A percentile compares a stretch with the other conserved stretches of the same genome.
Evolutionary conservation across 2,797 vertebrate genomes (phyloP).

Genomic region (Cebuella pygmaea): DNA sequence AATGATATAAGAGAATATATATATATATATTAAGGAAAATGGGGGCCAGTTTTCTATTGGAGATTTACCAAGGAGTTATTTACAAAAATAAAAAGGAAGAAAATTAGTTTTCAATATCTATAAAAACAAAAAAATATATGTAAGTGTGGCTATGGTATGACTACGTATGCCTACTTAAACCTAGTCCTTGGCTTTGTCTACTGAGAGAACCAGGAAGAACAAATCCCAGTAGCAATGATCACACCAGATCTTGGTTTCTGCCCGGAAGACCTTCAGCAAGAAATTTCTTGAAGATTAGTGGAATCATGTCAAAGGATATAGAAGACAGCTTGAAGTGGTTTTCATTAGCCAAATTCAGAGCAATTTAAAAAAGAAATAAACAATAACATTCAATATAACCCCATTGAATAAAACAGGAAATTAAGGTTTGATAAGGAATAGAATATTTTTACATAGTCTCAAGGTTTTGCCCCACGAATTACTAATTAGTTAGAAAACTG

Average conservation of each 20-base stretch:
- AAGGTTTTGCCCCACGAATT: background rate
- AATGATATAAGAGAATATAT: background rate
- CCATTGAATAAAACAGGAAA: background rate
- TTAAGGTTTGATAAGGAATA: background rate
- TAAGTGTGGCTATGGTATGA: background rate
- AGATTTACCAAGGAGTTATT: background rate
- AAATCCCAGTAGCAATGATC: background rate
- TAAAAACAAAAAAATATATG: background rate
- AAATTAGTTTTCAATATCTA: background rate
- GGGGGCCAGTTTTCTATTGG: background rate
- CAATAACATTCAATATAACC: background rate
- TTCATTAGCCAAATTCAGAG: background rate
- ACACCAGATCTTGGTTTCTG: background rate
- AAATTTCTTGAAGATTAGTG: background rate
- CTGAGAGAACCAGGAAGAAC: background rate
- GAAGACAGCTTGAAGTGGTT: background rate
- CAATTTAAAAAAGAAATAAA: constrained; percentile 23
- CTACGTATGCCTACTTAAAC: background rate
- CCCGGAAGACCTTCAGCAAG: background rate
- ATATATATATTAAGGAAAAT: background rate
- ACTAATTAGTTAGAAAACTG: constrained; percentile 2
- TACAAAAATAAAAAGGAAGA: background rate
- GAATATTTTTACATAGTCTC: background rate
- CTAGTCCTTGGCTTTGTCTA: background rate
- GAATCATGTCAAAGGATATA: background rate